Percentiles rank a stretch among this genome's conserved stretches.
Conservation (phyloP, 37 sponge, comb jelly and placozoan species). For the Bolinopsis microptera region DNA sequence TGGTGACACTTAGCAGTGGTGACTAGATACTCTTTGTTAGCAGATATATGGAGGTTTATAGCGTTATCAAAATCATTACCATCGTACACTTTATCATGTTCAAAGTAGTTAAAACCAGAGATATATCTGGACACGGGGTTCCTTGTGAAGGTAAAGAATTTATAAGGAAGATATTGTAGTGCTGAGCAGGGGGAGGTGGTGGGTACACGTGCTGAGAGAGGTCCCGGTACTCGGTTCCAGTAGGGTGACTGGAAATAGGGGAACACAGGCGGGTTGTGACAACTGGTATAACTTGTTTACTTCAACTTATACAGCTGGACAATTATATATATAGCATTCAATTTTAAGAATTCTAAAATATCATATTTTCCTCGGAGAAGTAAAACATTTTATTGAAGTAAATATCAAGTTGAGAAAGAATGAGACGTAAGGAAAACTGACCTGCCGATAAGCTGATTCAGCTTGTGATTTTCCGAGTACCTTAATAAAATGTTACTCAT, state of each 20-base stretch:
- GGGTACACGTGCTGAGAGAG: not conserved
- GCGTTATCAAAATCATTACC: not conserved
- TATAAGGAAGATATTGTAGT: constrained; percentile 16
- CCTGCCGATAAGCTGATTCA: not conserved
- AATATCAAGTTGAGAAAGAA: no score
- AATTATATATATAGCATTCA: no score
- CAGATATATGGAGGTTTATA: not conserved
- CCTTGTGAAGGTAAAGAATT: constrained; percentile 19
- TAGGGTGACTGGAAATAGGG: constrained; percentile 12
- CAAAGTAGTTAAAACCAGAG: not conserved
- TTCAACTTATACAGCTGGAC: no score
- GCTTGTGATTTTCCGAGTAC: not conserved
- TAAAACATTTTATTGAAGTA: no score
- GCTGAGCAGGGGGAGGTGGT: not conserved
- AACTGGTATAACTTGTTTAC: no score
- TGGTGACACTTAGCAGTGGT: not conserved
- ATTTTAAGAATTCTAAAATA: no score
- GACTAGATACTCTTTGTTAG: not conserved
- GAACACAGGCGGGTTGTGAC: no score
- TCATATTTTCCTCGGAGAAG: no score
- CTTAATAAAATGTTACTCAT: not conserved
- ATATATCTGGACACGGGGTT: constrained; percentile 28
- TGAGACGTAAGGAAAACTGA: no score
- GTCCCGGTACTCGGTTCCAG: constrained; percentile 22
- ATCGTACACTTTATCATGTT: not conserved